Percentiles rank a stretch among this genome's conserved stretches.
Evolutionary conservation across 2,113 vertebrate species (phyloP).

Genomic region (Apus apus): DNA sequence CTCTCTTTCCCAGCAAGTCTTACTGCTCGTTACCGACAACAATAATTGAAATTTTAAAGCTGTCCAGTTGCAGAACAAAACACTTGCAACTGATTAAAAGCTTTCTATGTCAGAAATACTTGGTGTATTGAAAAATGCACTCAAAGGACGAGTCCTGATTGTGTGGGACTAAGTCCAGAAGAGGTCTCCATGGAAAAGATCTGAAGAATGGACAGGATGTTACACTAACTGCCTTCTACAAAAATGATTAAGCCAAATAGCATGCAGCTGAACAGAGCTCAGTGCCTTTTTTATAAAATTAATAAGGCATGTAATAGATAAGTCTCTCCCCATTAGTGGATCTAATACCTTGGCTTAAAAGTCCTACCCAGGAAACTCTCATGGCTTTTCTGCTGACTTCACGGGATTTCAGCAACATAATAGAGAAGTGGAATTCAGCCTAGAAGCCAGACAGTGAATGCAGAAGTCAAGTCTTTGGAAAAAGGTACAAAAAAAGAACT

Average conservation of each 20-base stretch:
- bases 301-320: background rate
- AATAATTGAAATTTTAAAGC: background rate
- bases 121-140: background rate
- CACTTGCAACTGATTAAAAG: background rate
- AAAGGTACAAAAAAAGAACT: slow-evolving; percentile 19
- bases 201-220: background rate
- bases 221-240: rapidly evolving
- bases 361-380: slow-evolving; percentile 10
- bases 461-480: slow-evolving; percentile 50
- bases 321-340: background rate
- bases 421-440: slow-evolving; percentile 40
- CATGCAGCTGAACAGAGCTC: background rate
- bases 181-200: background rate
- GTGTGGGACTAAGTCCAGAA: background rate
- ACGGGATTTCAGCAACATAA: background rate
- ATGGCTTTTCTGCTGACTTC: slow-evolving; percentile 45
- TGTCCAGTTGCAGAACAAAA: background rate
- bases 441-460: slow-evolving; percentile 10
- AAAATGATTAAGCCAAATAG: background rate
- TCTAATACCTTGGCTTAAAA: background rate
- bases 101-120: background rate
- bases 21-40: background rate
- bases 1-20: background rate
- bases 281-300: background rate
- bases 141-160: background rate